Evolutionary conservation across 2,113 vertebrate genomes (phyloP), one percentile per base, ranked within the genome.

Genomic region (Acanthisitta chloris): DNA sequence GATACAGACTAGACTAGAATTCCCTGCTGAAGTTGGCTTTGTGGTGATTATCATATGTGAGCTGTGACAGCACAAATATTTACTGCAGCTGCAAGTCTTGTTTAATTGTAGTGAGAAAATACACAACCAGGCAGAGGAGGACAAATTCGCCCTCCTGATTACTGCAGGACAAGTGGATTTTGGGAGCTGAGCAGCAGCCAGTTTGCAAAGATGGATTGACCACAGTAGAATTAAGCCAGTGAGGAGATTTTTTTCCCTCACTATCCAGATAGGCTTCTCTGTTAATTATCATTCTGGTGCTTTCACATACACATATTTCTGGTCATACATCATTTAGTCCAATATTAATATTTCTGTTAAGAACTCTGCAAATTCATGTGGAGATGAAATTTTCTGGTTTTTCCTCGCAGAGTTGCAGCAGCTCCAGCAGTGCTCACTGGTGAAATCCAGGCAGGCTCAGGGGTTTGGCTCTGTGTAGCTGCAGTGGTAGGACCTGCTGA

Each of bases 21-120:
- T 82, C 40, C 58, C 51, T 48, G 73, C 58, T 62, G 28, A 72
- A 94, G n/a, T 36, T 72, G 46, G 0, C 20, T 43, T 84, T 77
- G 74, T 36, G 49, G 45, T 52, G 49, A 43, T 76, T 65, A 69
- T 83, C 28, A 5, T 36, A 10, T 42, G 57, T 64, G 73, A 69
- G 71, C 42, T 51, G 7, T 70, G 33, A 62, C 59, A 61, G 73
- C 69, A 78, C 72, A 72, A 86, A 76, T 71, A 72, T 64, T 92
- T 87, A 64, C 77, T 66, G 81, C 85, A 67, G 62, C 79, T 76
- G 91, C 55, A 33, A n/a, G 73, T 54, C 57, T 45, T n/a, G 45
- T 93, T 64, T 92, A 67, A 77, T 80, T 88, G 65, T 4, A 46
- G 26, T n/a, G 73, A 87, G 49, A 80, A 93, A 81, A 78, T 34